Evolutionary conservation across 2,797 vertebrate genomes (phyloP), one percentile per base, ranked within the genome.

Genomic region (Thunnus albacares): DNA sequence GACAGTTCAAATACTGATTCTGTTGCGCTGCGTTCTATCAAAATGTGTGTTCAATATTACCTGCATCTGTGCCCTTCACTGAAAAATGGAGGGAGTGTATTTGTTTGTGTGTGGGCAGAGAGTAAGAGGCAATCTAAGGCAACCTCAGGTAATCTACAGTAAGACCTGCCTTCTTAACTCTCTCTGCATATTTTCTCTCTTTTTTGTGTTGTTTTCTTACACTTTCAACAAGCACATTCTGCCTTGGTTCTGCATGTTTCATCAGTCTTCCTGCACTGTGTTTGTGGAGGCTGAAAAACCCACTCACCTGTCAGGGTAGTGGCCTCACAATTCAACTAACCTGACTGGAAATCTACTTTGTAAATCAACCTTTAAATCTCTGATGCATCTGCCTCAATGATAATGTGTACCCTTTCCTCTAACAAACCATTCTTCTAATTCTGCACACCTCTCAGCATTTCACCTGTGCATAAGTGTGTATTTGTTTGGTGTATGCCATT

Each of bases 91-190:
- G 3, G 22, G n/a, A 52, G 17, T 26, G 22, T 22, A 5, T 60
- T 45, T 38, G n/a, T 56, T 1, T 38, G 35, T 30, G 15, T 24
- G 20, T 17, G 41, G 55, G 52, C 47, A 38, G 5, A n/a, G 17
- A 13, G 56, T 57, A n/a, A 41, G 9, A 62, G 28, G 41, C 69
- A 66, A 57, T 60, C 33, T 56, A 20, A 76, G 38, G 55, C 64
- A 76, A 45, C 33, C 13, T 81, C 4, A 33, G 45, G n/a, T 56
- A 35, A 66, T 67, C 57, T 24, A 56, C 38, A 57, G 41, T 33
- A n/a, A 52, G 30, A 33, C 30, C 35, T 33, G 38, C 12, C 28
- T 68, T 75, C 18, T 63, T 57, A 18, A 30, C 30, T 30, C 10
- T 17, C 4, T 6, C 6, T 67, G 33, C 33, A 14, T 18, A 28